Evolutionary conservation across 2,797 vertebrate genomes (phyloP).

Genomic region (Enteromius anoplus): DNA sequence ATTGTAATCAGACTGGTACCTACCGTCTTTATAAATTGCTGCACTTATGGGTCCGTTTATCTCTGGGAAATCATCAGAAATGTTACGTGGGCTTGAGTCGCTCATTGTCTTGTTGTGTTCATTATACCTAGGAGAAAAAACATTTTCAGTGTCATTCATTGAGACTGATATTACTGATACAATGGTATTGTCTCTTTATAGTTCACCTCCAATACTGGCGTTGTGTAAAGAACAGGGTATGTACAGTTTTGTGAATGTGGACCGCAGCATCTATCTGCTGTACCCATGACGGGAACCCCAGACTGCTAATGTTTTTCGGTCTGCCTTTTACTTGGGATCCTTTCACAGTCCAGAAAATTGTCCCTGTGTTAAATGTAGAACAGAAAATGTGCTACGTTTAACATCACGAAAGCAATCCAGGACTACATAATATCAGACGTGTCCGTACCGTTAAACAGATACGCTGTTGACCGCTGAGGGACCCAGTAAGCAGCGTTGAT

Average conservation of each 20-base stretch:
- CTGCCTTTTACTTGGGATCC: constrained; percentile 71
- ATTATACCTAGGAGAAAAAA: constrained; percentile 71
- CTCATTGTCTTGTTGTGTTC: constrained; percentile 76
- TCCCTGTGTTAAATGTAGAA: constrained; percentile 61
- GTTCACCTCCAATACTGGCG: constrained; percentile 80
- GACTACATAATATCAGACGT: background rate
- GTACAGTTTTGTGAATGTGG: constrained; percentile 73
- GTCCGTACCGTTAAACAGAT: constrained; percentile 77
- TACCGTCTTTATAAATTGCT: constrained; percentile 74
- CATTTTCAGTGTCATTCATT: constrained; percentile 28
- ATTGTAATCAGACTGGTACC: constrained; percentile 37
- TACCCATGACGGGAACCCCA: constrained; percentile 77
- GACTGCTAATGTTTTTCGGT: constrained; percentile 71
- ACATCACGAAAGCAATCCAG: background rate
- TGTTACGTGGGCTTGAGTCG: constrained; percentile 73
- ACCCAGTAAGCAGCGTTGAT: constrained; percentile 80
- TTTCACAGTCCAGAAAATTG: constrained; percentile 78
- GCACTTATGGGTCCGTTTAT: constrained; percentile 73
- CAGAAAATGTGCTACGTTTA: background rate
- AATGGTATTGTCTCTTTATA: background rate
- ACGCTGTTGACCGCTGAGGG: constrained; percentile 72
- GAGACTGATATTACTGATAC: background rate
- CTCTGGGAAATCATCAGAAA: constrained; percentile 76
- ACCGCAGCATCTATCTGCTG: constrained; percentile 77
- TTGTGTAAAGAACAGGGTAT: constrained; percentile 79